Percentiles rank a stretch among this genome's conserved stretches.
Evolutionary conservation across 2,888 invertebrate genomes (phyloP).

Genomic region (Eristalinus sepulchralis): DNA sequence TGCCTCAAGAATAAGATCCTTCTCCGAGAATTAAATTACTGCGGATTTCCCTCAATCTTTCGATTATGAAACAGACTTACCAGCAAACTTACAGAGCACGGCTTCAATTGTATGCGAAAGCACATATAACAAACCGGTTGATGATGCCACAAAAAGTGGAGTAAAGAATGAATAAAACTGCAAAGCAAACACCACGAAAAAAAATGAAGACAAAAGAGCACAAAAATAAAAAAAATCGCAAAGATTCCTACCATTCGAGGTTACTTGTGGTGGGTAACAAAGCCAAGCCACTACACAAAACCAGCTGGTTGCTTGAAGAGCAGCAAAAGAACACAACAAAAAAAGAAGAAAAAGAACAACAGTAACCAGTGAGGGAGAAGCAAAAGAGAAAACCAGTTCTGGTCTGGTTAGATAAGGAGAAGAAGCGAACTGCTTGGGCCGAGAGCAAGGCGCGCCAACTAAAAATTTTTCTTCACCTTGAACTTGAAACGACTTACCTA

Average conservation of each 20-base stretch:
- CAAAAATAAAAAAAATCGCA: constrained; percentile 1
- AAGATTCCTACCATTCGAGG: constrained; percentile 18
- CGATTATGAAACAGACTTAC: constrained; percentile 27
- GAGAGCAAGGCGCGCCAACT: constrained; percentile 17
- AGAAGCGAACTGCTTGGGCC: constrained; percentile 27
- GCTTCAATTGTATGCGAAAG: neutral
- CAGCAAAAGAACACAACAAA: neutral
- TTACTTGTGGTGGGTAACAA: constrained; percentile 16
- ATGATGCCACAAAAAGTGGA: constrained; percentile 31
- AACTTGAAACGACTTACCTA: constrained; percentile 64
- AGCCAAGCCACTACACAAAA: constrained; percentile 16
- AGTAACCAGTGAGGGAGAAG: neutral
- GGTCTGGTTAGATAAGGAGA: constrained; percentile 8
- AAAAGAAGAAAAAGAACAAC: neutral
- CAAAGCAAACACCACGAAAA: neutral
- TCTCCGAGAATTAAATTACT: neutral
- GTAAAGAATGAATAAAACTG: neutral
- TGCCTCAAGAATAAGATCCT: constrained; percentile 40
- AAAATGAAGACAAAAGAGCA: neutral
- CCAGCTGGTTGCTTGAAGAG: constrained; percentile 31
- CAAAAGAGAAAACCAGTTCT: constrained; percentile 35
- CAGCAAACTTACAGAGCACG: neutral
- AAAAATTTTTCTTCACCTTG: constrained; percentile 60
- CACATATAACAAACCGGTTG: constrained; percentile 11
- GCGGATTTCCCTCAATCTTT: neutral